phyloP scores from a whole-genome alignment of 2,797 vertebrate species.

The Megaceryle alcyon region DNA sequence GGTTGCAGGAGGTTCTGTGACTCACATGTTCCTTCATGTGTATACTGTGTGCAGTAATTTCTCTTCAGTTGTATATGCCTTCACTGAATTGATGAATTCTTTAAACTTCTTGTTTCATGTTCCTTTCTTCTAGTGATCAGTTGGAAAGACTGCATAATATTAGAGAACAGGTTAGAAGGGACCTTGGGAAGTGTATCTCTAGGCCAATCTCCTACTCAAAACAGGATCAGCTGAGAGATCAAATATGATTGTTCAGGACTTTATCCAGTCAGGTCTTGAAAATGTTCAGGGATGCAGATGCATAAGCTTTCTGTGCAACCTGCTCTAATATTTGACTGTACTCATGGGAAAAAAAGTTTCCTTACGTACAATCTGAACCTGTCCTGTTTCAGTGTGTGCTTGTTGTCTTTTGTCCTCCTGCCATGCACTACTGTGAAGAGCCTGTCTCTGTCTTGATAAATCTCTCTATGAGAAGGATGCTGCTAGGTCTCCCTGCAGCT shows the following conservation, averaged over 20 bases:
- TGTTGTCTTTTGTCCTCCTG: not conserved
- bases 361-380: not conserved
- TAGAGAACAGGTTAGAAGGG: not conserved
- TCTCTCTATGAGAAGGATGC: not conserved
- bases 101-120: not conserved
- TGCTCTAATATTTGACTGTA: not conserved
- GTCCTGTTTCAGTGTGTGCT: not conserved
- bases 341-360: not conserved
- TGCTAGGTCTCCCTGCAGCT: not conserved
- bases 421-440: not conserved
- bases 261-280: not conserved
- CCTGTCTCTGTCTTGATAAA: not conserved
- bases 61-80: not conserved
- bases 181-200: not conserved
- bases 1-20: accelerated
- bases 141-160: not conserved
- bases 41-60: not conserved
- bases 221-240: not conserved
- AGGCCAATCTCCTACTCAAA: not conserved
- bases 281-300: not conserved
- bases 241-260: not conserved
- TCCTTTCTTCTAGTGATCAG: not conserved
- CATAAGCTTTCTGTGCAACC: not conserved
- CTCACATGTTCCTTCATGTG: not conserved
- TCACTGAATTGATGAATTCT: not conserved